These are phyloP conservation scores for Mythimna loreyi DNA, from an alignment of 2,888 invertebrate genomes.

Conservation along the genomic window DNA sequence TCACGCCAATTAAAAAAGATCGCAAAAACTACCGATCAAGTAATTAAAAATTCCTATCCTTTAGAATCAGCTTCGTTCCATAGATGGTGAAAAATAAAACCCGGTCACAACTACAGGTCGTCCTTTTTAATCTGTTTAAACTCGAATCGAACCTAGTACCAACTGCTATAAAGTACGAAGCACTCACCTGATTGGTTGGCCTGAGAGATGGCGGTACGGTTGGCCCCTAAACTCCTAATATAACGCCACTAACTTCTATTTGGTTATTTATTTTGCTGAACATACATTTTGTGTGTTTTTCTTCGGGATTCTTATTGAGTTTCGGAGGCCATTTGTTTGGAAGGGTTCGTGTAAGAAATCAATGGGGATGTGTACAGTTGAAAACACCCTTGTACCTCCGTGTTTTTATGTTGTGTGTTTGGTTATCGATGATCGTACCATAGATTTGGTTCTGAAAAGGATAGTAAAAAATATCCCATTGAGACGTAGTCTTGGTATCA, in stretches of 20 bases:
- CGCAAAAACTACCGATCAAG: conserved; percentile 23
- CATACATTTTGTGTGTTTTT: conserved; percentile 36
- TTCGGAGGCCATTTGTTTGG: conserved; percentile 33
- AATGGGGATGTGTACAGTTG: background rate
- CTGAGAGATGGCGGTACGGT: conserved; percentile 62
- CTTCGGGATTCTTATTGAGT: conserved; percentile 30
- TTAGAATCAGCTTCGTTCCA: background rate
- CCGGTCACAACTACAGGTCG: conserved; percentile 25
- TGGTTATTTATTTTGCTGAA: conserved; percentile 64
- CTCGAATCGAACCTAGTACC: conserved; percentile 62
- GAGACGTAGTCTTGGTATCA: no score
- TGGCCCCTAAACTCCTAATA: conserved; percentile 49
- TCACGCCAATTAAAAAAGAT: conserved; percentile 10
- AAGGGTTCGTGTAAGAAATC: conserved; percentile 21
- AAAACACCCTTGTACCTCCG: background rate
- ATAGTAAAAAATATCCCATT: no score
- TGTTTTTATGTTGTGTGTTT: background rate
- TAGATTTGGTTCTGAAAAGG: background rate
- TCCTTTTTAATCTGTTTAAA: conserved; percentile 65
- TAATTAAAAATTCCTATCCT: conserved; percentile 37
- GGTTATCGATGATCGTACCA: background rate
- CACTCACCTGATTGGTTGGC: conserved; percentile 80
- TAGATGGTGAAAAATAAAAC: conserved; percentile 14
- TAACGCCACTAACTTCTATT: conserved; percentile 56
- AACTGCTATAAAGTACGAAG: conserved; percentile 74